Evolutionary conservation across 2,888 invertebrate genomes (phyloP), one percentile per base, ranked within the genome.

Genomic region (Acrobasis suavella): DNA sequence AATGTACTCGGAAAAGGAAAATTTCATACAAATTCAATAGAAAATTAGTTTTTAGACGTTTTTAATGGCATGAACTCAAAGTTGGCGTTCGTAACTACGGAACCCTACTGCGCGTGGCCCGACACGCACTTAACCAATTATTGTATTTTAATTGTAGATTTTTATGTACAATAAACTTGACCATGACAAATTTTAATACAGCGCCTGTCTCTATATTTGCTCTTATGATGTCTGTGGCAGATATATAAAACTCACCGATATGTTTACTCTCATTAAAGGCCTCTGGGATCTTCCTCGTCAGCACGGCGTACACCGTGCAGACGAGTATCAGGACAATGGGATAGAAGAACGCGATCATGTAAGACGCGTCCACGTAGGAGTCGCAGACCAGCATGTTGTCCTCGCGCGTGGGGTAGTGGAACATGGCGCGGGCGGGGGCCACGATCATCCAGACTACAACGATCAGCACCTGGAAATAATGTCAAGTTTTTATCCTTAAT

Each of bases 251-350:
- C 94, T 93, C 75, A 94, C 99, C 98, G 75, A 98, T 98, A 90
- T 98, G 98, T 90, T 98, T 98, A 76, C 98, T 98, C 91, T 98
- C 99, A 87, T 99, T 99, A 87, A 99, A 99, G 50, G 98, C 98
- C 86, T 99, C 99, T 0, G 99, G 99, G 67, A 99, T 97, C 93
- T 99, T 99, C 71, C 99, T 94, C 0, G 98, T 98, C 56, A 98
- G 95, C 0, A 98, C 96, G 0, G 99, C 99, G 82, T 99, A 99
- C 14, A 99, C 95, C 0, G 99, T 99, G 87, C 99, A 99, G 65
- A 98, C 94, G 15, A 98, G 93, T 75, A 98, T 97, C 60, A 98
- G 93, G 66, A 98, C 93, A 75, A 98, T 98, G 16, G 98, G 98
- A 90, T 98, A 98, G 75, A 96, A 96, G 90, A 99, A 98, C 32